Evolutionary conservation across 2,797 vertebrate species (phyloP), one percentile per base, ranked within the genome.

Genomic region (Iguana delicatissima): DNA sequence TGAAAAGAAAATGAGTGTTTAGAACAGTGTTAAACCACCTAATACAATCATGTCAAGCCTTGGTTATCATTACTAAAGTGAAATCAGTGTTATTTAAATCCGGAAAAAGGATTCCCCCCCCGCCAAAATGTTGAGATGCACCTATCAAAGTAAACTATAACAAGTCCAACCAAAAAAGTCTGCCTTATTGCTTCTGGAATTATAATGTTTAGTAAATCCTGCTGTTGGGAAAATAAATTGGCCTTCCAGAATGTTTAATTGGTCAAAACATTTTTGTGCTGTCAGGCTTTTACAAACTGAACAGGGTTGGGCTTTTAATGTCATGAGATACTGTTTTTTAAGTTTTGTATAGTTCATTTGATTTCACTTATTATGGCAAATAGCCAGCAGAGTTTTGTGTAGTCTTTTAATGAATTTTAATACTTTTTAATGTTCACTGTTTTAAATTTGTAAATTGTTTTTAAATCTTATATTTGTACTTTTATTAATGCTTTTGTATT

Each of bases 41-140:
- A 79, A 35, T 69, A 46, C 50, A 77, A 42, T 57, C 64, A 72
- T 85, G 7, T 32, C 80, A 69, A 14, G 22, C 35, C 29, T n/a
- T 85, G 69, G 46, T 73, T 73, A 62, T 24, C 50, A 26, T 72
- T 80, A 80, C 50, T 64, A 83, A 13, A 77, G 38, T 50, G 50
- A 89, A 55, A 55, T 55, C n/a, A 38, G 59, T 89, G 46, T 84
- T 76, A 72, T 64, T 46, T 35, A 86, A 80, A 22, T 42, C 57
- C 13, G 22, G n/a, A 57, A 85, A 46, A 46, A 46, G 42, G 42
- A 46, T 46, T 4, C 42, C 42, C 42, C 42, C 4, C 42, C 42
- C 4, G 42, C 42, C 42, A 86, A 81, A 35, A n/a, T 32, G 20
- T 80, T 35, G 6, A 80, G 50, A 26, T 50, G 18, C 18, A 59